Evolutionary conservation across 2,113 vertebrate species (phyloP), one percentile per base, ranked within the genome.

Genomic region (Melanocharis versteri): DNA sequence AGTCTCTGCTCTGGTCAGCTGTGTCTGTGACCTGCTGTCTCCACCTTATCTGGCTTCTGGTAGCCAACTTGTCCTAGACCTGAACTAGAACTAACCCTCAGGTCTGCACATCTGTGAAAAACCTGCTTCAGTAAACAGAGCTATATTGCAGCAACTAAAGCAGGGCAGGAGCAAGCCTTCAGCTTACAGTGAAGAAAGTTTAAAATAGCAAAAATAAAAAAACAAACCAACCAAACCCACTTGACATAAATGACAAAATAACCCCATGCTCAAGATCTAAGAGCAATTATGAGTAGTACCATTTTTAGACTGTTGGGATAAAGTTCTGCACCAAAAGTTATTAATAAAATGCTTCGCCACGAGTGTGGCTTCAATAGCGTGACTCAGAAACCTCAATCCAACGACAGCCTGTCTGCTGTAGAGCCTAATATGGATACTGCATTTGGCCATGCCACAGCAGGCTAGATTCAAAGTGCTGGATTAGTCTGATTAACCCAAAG

Each of bases 241-340:
- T 94, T 92, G 80, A 40, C 33, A 23, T 83, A 93, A 89, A 64
- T 60, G 5, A 48, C 61, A 62, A 80, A 95, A 85, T 54, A 82
- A 79, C 31, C n/a, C 61, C 23, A 2, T 57, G 54, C 68, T 61
- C 50, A 54, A 86, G 54, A 83, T 54, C 30, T 80, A 80, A 94
- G 70, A 35, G 76, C 39, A 80, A 22, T 95, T 88, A 39, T 50
- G 64, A 73, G 42, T 33, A 69, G 75, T 54, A 40, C 75, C 75
- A 80, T 93, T 94, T 94, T 93, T 89, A 93, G 96, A 70, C 71
- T 83, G 30, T 50, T 77, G 81, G 93, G 65, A 91, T 78, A 62
- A 72, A 90, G 79, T 70, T 86, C 64, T 73, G 54, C 58, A 90
- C 86, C 83, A 86, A 92, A 85, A 95, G 75, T 92, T 95, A 86